Evolutionary conservation across 2,888 invertebrate species (phyloP).

Genomic region (Caenorhabditis sulstoni): DNA sequence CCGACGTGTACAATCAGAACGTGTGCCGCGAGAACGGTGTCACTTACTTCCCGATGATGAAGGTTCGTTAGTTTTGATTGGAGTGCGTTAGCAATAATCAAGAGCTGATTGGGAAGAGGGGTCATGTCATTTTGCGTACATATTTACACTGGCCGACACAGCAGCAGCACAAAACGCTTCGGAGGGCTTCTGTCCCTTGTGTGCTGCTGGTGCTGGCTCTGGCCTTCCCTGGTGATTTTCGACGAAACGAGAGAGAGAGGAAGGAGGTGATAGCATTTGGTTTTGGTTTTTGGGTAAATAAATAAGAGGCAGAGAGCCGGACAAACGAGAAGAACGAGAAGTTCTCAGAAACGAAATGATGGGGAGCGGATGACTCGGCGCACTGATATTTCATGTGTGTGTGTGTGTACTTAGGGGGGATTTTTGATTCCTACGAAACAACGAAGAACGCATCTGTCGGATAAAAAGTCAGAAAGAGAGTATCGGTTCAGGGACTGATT

Average conservation of each 20-base stretch:
- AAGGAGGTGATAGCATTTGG: conserved; percentile 51
- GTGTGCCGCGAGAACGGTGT: conserved; percentile 78
- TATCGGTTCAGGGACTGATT: no score
- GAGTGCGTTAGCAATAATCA: conserved; percentile 6
- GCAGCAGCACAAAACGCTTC: conserved; percentile 37
- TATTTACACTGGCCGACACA: conserved; percentile 51
- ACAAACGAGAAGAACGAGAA: conserved; percentile 35
- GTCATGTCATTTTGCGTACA: conserved; percentile 51
- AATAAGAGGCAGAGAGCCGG: conserved; percentile 38
- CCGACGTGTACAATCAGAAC: conserved; percentile 76
- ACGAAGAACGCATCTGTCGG: conserved; percentile 28
- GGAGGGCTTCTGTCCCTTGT: conserved; percentile 11
- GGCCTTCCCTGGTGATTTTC: conserved; percentile 6
- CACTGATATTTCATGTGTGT: conserved; percentile 34
- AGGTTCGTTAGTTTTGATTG: conserved; percentile 55
- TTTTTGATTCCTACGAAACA: conserved; percentile 34
- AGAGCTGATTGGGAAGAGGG: conserved; percentile 21
- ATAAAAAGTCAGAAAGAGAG: conserved; percentile 9
- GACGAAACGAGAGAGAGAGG: conserved; percentile 16
- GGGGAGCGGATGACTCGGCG: conserved; percentile 24
- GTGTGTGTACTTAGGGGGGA: conserved; percentile 26
- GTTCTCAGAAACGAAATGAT: conserved; percentile 40
- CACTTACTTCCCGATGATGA: conserved; percentile 78
- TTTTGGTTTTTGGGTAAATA: conserved; percentile 54
- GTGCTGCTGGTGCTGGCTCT: conserved; percentile 10